A percentile compares a stretch with the other conserved stretches of the same genome.
Evolutionary conservation across 2,888 invertebrate species (phyloP).

Genomic region (Pemphredon lugubris): DNA sequence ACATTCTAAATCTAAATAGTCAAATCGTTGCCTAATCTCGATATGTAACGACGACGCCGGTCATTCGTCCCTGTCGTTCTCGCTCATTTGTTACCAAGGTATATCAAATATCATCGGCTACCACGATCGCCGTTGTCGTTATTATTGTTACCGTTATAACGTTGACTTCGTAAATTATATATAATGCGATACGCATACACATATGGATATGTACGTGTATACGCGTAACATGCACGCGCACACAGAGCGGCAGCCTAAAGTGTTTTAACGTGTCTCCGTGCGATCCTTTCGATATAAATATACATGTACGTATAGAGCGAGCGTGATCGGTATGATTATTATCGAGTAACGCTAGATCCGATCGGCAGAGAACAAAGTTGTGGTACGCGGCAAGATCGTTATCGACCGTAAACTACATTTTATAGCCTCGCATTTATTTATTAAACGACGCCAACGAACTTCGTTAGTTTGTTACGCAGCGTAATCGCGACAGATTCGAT

Average conservation of each 20-base stretch:
- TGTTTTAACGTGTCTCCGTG: no score
- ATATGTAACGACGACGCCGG: slow-evolving; percentile 42
- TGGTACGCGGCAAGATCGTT: no score
- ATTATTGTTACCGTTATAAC: slow-evolving; percentile 75
- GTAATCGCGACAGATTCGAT: background rate
- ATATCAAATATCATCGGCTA: slow-evolving; percentile 56
- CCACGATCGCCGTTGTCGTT: slow-evolving; percentile 72
- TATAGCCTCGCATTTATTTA: no score
- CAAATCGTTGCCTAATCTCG: slow-evolving; percentile 40
- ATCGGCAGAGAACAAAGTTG: no score
- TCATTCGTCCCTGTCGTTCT: slow-evolving; percentile 47
- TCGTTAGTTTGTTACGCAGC: no score
- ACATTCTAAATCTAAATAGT: background rate
- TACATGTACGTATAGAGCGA: no score
- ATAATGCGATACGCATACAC: slow-evolving; percentile 33
- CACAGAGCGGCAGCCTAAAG: background rate
- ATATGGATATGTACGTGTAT: slow-evolving; percentile 9
- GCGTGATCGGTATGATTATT: no score
- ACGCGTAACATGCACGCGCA: slow-evolving; percentile 1
- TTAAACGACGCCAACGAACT: no score
- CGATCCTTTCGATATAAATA: no score
- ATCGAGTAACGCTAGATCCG: no score
- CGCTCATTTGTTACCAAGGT: slow-evolving; percentile 47
- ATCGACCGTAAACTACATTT: no score
- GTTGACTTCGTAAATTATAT: slow-evolving; percentile 62